Conservation (phyloP, 2,888 invertebrate genomes). For the Diaprepes abbreviatus region DNA sequence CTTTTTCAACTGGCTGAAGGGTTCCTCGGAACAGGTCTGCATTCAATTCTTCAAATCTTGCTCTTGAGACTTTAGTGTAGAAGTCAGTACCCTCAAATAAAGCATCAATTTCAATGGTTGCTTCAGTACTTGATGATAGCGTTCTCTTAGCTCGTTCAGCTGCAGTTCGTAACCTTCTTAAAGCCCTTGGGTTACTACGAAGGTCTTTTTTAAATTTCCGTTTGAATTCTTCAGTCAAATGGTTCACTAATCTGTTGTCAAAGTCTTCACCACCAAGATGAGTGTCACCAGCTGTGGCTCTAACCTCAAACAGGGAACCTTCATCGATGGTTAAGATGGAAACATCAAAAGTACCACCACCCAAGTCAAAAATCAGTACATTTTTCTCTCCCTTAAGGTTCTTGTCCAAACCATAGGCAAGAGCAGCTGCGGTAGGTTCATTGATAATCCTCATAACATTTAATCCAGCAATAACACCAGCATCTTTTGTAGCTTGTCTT, state of each 20-base stretch:
- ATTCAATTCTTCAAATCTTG: conserved; percentile 83
- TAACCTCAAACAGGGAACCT: conserved; percentile 83
- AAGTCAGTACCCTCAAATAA: conserved; percentile 82
- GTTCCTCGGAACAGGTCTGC: conserved; percentile 79
- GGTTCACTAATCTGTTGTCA: conserved; percentile 72
- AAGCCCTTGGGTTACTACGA: conserved; percentile 71
- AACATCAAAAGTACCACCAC: conserved; percentile 83
- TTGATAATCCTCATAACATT: conserved; percentile 88
- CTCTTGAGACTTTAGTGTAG: conserved; percentile 80
- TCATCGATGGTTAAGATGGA: conserved; percentile 77
- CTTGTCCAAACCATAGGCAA: conserved; percentile 58
- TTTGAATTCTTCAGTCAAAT: conserved; percentile 77
- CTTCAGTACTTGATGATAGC: conserved; percentile 82
- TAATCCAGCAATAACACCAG: conserved; percentile 74
- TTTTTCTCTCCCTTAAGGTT: conserved; percentile 56
- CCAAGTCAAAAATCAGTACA: conserved; percentile 78
- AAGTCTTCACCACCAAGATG: conserved; percentile 85
- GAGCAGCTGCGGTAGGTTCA: conserved; percentile 72
- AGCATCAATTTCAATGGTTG: conserved; percentile 82
- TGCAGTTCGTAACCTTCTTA: conserved; percentile 80
- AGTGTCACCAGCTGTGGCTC: conserved; percentile 87
- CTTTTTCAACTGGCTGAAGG: conserved; percentile 79
- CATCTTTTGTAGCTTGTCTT: conserved; percentile 84
- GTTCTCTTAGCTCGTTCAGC: conserved; percentile 85
- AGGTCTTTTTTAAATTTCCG: conserved; percentile 81